Base-by-base conservation (phyloP, 1,140 invertebrate genomes). In the Zaprionus capensis region DNA sequence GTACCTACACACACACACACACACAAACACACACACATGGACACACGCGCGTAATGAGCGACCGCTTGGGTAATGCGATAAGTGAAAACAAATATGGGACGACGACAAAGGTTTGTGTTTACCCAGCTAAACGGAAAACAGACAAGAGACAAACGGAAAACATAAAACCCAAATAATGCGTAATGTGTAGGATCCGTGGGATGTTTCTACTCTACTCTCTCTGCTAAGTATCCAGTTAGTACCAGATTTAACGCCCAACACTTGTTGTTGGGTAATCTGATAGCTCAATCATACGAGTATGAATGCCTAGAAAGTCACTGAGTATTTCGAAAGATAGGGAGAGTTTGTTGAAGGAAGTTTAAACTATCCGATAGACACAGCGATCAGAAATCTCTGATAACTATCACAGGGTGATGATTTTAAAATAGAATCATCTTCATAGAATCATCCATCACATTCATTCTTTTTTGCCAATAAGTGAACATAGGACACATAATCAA, bases 71-170 rank as follows among this genome's bases (percentile, higher is more conserved):
- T 78, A 86, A 86, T 72, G 58, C 78, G 84, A 81, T 87, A 87
- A 87, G 84, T 87, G 84, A 87, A 87, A 86, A 82, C 84, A 87
- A 87, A 87, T 79, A 87, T 80, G 56, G 26, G 64, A 73, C 46
- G 83, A 84, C 86, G 83, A 83, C 82, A 81, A 85, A 85, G 74
- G 80, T 80, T 76, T 24, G 20, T 87, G 78, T 87, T 86, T 87
- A 87, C 78, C 51, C 71, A 78, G 70, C 71, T 82, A 87, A 87
- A 90, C 81, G 80, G 31, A 71, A 57, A 62, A 70, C 66, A 49
- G 28, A 59, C 34, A 88, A 90, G 78, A 80, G 31, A 71, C 56
- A 62, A 46, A 70, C 66, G 31, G 28, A 70, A 84, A 84, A 88
- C 78, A 75, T 22, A 57, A 56, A 17, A 41, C 53, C 12, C 72